These are phyloP conservation scores for Corapipo altera DNA, from an alignment of 2,113 vertebrate genomes.

Conservation along the genomic window DNA sequence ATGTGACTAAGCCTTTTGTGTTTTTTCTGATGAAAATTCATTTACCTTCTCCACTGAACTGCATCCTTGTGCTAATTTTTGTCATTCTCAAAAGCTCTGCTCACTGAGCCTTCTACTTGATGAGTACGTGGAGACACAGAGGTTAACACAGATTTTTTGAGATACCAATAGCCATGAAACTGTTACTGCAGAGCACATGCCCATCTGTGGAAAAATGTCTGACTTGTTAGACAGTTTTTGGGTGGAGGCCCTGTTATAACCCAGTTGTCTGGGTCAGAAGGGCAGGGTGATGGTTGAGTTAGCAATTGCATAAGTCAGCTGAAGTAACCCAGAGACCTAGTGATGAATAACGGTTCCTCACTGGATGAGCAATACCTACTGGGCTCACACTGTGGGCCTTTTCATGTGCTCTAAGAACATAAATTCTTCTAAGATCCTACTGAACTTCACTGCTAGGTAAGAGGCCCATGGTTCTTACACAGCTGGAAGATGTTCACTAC, in stretches of 20 bases:
- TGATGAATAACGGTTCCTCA: neutral
- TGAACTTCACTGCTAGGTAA: neutral
- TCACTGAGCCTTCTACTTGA: neutral
- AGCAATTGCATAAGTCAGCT: neutral
- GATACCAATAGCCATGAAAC: neutral
- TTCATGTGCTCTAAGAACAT: neutral
- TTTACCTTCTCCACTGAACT: neutral
- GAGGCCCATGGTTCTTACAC: neutral
- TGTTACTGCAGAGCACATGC: neutral
- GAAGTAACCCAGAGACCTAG: neutral
- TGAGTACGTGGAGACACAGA: neutral
- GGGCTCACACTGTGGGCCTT: neutral
- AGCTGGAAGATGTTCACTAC: neutral
- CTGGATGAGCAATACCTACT: neutral
- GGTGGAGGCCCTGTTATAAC: neutral
- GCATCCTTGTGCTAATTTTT: neutral
- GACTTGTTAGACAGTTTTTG: neutral
- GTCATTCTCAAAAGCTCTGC: neutral
- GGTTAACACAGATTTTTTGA: neutral
- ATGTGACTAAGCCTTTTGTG: neutral
- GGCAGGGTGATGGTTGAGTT: neutral
- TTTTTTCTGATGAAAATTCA: neutral
- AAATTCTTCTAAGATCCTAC: neutral
- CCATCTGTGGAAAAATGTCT: neutral
- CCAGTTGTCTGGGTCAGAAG: conserved; percentile 6